Evolutionary conservation across 2,113 vertebrate species (phyloP), one percentile per base, ranked within the genome.

Genomic region (Gopherus flavomarginatus): DNA sequence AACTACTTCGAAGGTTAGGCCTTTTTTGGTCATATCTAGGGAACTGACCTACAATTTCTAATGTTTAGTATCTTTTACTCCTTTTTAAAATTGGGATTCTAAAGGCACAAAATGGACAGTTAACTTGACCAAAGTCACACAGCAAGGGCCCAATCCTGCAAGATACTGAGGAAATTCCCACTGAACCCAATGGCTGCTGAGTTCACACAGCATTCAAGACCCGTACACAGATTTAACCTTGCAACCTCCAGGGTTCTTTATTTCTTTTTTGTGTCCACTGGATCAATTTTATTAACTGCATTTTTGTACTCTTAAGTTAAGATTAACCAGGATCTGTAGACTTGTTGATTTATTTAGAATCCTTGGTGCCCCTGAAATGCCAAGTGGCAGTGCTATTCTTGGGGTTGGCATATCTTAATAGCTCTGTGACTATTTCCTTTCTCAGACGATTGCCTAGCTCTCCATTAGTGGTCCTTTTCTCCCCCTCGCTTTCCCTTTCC

Each of bases 321-420:
- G 59, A 90, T 83, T 12, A 50, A 57, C 78, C 54, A 81, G 69
- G 69, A 38, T 50, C 54, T 56, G 5, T 84, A 90, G 42, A 35
- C 59, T 87, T 65, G 24, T 49, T 89, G 65, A 29, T 31, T 86
- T 85, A 26, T 69, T 69, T n/a, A 69, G 17, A 89, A 29, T 78
- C 92, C 27, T 42, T 81, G 35, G 5, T 90, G 81, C 85, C 38
- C 94, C 85, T 59, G 69, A 54, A 75, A 79, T 90, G 35, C 42
- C 47, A 79, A 59, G 92, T 44, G 54, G 11, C 54, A 52, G 5
- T 90, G 77, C 31, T 69, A 17, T 49, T 78, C 38, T 54, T 85
- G 26, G 53, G 65, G 62, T 21, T 2, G 1, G 4, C 21, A 31
- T 90, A 21, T 4, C 44, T 75, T 21, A 4, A 75, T 0, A n/a